phyloP scores from a whole-genome alignment of 1,140 invertebrate genomes.

The Euwallacea similis region DNA sequence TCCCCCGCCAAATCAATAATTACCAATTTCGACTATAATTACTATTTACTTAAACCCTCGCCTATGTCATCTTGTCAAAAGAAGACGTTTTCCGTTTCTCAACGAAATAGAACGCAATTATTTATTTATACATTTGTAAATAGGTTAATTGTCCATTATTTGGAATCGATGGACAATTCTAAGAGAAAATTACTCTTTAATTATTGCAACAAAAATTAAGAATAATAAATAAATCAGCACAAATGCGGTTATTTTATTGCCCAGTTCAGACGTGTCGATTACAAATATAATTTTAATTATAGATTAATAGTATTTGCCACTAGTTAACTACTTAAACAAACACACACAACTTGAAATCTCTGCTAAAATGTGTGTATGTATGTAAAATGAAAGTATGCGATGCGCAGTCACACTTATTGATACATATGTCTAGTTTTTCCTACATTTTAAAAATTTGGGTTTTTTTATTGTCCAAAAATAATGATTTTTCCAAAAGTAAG shows the following conservation, averaged over 20 bases:
- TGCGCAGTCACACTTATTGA: not conserved
- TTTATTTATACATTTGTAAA: conserved; percentile 5
- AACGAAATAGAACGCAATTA: conserved; percentile 4
- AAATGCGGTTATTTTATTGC: not conserved
- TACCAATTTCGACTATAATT: not conserved
- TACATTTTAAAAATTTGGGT: no score
- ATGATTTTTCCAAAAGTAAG: no score
- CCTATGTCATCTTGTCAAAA: conserved; percentile 9
- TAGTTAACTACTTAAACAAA: conserved; percentile 36
- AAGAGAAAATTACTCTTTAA: not conserved
- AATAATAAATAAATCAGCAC: not conserved
- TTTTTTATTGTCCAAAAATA: no score
- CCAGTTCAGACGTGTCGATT: conserved; percentile 32
- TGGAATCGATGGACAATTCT: not conserved
- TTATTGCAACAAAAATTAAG: no score
- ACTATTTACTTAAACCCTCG: conserved; percentile 7
- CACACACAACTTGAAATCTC: conserved; percentile 34
- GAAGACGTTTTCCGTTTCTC: conserved; percentile 2
- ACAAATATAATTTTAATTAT: conserved; percentile 40
- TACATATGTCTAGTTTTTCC: no score
- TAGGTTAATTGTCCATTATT: not conserved
- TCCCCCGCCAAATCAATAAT: not conserved
- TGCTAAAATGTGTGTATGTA: conserved; percentile 42
- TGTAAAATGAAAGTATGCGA: conserved; percentile 34
- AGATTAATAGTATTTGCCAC: conserved; percentile 33